phyloP scores from a whole-genome alignment of 1,140 invertebrate genomes.

The Ceratosolen fusciceps region DNA sequence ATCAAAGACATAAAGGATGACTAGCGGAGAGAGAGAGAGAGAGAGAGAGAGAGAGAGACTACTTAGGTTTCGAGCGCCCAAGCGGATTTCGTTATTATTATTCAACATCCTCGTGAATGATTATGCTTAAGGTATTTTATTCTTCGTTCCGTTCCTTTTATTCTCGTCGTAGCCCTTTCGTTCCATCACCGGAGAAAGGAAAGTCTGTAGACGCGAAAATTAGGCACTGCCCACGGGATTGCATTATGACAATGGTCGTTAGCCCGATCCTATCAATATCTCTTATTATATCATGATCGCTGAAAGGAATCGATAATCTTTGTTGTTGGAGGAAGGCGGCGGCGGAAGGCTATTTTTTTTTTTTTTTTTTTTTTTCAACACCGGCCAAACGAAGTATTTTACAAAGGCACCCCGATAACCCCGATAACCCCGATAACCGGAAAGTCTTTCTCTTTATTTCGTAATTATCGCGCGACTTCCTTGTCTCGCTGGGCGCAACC shows the following conservation, averaged over 20 bases:
- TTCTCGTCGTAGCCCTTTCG: not conserved
- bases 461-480: no score
- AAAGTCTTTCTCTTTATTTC: no score
- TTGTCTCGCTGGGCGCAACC: no score
- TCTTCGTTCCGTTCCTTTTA: no score
- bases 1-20: not conserved
- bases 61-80: not conserved
- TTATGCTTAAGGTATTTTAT: not conserved
- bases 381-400: no score
- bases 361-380: no score
- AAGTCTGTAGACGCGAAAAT: not conserved
- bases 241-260: not conserved
- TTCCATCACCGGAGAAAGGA: not conserved
- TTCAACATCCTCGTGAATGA: not conserved
- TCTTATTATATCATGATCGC: not conserved
- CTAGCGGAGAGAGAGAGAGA: not conserved
- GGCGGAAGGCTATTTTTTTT: not conserved
- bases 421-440: no score
- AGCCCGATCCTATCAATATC: not conserved
- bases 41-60: not conserved
- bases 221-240: not conserved
- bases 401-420: no score
- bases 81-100: not conserved
- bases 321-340: not conserved
- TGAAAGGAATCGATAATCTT: not conserved